Base-by-base conservation (phyloP, 2,888 invertebrate species). In the Incurvaria masculella region DNA sequence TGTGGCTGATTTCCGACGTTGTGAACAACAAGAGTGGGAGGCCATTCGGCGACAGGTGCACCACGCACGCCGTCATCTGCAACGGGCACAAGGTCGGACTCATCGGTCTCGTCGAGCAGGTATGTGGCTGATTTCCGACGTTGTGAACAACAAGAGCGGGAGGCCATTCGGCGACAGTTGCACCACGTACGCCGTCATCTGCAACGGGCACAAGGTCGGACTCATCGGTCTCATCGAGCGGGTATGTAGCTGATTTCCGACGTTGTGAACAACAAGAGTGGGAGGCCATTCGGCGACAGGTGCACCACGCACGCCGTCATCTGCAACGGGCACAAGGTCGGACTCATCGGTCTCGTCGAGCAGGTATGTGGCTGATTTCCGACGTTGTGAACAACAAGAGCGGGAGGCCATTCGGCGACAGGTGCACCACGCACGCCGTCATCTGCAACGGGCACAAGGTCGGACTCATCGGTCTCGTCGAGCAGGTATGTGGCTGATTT, bases 311-410 rank as follows among this genome's bases (percentile, higher is more conserved):
- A 91, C 63, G 87, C 91, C 2, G 76, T 94, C 1, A 81, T 89
- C 57, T 89, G 88, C 79, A 84, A 86, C 61, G 90, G 89, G 20
- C 86, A 86, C 53, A 86, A 88, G 57, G 87, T 91, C 42, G 91
- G 89, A 0, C 71, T 89, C 48, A 85, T 91, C 49, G 87, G 87
- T 0, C 69, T 88, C 1, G 88, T 87, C 0, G 88, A 88, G 63
- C 82, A 79, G 69, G 79, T 78, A 51, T 27, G 44, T 33, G 14
- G 95, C 75, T 95, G 16, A 91, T 95, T 87, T 93, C 93, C 1
- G 95, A 95, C 68, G 94, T 94, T 6, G 84, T 89, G 21, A 94
- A 95, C 72, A 91, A 91, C 60, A 89, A 93, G 66, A 94, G 93
- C 0, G 89, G 90, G 0, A 74, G 88, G 8, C 92, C 94, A 0